Percentiles rank a stretch among this genome's conserved stretches.
Evolutionary conservation across 2,888 invertebrate species (phyloP).

Genomic region (Cantharis nigra): DNA sequence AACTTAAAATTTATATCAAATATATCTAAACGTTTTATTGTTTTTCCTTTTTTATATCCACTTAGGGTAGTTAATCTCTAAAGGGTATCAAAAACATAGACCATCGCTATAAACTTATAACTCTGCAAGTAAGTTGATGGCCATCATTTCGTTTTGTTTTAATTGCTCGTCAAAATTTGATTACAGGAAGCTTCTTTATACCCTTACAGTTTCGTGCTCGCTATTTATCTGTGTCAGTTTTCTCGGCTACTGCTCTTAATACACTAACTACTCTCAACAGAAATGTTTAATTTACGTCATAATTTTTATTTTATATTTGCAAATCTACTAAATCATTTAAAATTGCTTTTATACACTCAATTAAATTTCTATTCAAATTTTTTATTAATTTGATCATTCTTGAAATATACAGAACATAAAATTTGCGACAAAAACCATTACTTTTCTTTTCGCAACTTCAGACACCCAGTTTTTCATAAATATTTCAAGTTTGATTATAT

Average conservation of each 20-base stretch:
- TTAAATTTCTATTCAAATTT: not conserved
- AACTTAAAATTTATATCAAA: not conserved
- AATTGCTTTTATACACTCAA: not conserved
- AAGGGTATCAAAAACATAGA: slow-evolving; percentile 37
- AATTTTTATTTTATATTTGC: not conserved
- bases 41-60: slow-evolving; percentile 11
- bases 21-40: not conserved
- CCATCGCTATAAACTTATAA: slow-evolving; percentile 51
- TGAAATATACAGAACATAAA: not conserved
- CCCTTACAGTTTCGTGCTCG: slow-evolving; percentile 40
- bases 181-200: slow-evolving; percentile 54
- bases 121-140: slow-evolving; percentile 53
- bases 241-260: slow-evolving; percentile 9
- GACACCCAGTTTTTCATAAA: not conserved
- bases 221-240: slow-evolving; percentile 28
- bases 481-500: too few species aligned
- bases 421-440: not conserved
- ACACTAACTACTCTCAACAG: not conserved
- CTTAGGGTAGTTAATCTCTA: slow-evolving; percentile 27
- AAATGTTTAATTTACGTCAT: not conserved
- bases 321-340: not conserved
- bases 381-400: not conserved
- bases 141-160: slow-evolving; percentile 56
- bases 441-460: not conserved
- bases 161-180: slow-evolving; percentile 58